phyloP scores from a whole-genome alignment of 2,888 invertebrate genomes.

The Phortica magna region DNA sequence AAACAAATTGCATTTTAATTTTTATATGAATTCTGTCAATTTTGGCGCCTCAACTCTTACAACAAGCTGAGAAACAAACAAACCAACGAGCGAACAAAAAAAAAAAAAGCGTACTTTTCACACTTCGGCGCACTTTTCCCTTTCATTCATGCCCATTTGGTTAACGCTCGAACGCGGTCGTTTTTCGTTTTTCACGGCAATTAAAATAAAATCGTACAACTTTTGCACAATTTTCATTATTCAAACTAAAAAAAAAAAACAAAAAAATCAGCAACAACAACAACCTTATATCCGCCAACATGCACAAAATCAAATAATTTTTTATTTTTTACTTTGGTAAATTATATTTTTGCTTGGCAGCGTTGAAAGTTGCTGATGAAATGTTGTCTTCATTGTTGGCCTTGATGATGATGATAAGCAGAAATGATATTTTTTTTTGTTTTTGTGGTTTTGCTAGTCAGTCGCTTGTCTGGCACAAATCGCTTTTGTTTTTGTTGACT shows the following conservation, averaged over 20 bases:
- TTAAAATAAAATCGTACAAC: constrained; percentile 24
- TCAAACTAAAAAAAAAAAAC: too few relatives aligned
- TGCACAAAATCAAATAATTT: neutral
- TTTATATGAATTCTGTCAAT: neutral
- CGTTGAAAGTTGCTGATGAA: neutral
- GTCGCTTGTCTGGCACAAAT: neutral
- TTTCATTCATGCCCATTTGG: neutral
- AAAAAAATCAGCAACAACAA: too few relatives aligned
- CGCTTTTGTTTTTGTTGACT: neutral
- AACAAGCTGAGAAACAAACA: neutral
- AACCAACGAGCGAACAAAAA: neutral
- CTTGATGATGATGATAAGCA: constrained; percentile 6
- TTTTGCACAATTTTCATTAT: constrained; percentile 7
- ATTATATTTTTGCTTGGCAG: neutral
- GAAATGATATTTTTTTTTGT: neutral
- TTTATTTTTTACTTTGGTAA: neutral
- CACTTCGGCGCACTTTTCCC: neutral
- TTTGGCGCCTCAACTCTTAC: neutral
- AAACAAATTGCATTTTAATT: neutral
- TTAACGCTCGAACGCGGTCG: constrained; percentile 26
- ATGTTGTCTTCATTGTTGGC: neutral
- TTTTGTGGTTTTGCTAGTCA: neutral
- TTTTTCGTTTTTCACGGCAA: constrained; percentile 25
- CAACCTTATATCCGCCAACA: neutral
- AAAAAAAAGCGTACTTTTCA: neutral